Conservation (phyloP, 2,888 invertebrate genomes). For the Eupithecia subumbrata region DNA sequence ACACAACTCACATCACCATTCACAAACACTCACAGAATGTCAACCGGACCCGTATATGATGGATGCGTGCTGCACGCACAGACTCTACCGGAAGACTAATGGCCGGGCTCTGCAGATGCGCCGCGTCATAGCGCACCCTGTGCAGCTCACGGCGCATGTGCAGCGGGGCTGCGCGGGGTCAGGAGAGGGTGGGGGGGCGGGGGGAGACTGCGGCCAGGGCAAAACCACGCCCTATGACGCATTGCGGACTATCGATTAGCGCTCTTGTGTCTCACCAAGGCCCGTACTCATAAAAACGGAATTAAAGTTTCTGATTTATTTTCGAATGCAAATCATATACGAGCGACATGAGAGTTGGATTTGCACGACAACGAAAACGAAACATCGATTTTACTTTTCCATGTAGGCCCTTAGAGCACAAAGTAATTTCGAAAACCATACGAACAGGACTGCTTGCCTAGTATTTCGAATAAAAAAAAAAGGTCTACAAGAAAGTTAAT, state of each 20-base stretch:
- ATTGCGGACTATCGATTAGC: not conserved
- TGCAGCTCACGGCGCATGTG: not conserved
- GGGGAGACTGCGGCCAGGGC: not conserved
- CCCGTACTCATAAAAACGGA: too few relatives aligned
- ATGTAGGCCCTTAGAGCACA: too few relatives aligned
- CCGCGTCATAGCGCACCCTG: not conserved
- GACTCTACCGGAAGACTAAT: not conserved
- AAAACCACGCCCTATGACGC: constrained; percentile 2
- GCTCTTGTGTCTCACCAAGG: not conserved
- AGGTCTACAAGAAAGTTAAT: not conserved
- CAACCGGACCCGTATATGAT: not conserved
- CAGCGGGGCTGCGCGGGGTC: not conserved
- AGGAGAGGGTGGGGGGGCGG: not conserved
- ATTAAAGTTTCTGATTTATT: too few relatives aligned
- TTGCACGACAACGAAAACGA: too few relatives aligned
- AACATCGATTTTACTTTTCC: too few relatives aligned
- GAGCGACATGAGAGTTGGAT: too few relatives aligned
- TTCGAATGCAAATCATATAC: too few relatives aligned
- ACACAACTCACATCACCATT: not conserved
- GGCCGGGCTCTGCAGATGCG: constrained; percentile 1
- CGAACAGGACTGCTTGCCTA: not conserved
- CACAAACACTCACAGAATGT: too few relatives aligned
- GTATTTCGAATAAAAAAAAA: not conserved
- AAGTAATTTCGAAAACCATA: not conserved
- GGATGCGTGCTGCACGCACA: not conserved